Percentiles rank a stretch among this genome's conserved stretches.
These are phyloP conservation scores for Helobdella robusta DNA, from an alignment of 2,888 invertebrate species.

Conservation along the genomic window DNA sequence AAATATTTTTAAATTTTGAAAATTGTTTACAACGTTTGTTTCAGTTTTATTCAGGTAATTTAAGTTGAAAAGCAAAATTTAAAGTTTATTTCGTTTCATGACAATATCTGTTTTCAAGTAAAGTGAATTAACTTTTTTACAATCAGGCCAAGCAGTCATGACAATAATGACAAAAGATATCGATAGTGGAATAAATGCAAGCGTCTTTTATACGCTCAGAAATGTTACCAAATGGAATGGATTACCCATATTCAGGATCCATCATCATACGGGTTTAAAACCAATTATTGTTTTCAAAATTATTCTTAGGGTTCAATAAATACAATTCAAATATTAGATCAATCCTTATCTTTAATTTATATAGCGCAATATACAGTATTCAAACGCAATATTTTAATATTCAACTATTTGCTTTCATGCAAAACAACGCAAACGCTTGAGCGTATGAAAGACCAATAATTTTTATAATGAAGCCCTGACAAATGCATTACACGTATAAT, in stretches of 20 bases:
- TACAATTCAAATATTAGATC: too few relatives aligned
- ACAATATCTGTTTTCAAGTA: neutral
- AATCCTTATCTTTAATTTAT: too few relatives aligned
- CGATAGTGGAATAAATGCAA: constrained; percentile 87
- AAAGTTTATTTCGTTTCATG: too few relatives aligned
- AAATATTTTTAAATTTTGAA: constrained; percentile 14
- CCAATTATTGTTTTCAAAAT: too few relatives aligned
- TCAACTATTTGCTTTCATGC: neutral
- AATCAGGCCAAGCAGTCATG: constrained; percentile 60
- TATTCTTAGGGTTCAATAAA: too few relatives aligned
- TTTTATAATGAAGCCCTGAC: too few relatives aligned
- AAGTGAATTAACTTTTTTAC: neutral
- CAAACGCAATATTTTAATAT: neutral
- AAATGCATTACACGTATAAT: too few relatives aligned
- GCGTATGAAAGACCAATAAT: too few relatives aligned
- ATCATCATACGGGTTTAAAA: constrained; percentile 39
- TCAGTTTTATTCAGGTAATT: neutral
- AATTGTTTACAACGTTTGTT: neutral
- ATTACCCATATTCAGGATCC: constrained; percentile 37
- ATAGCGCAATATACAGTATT: neutral
- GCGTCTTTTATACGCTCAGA: constrained; percentile 38
- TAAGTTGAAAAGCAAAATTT: neutral
- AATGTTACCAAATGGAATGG: constrained; percentile 33
- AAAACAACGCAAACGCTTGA: too few relatives aligned
- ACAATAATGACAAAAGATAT: constrained; percentile 96